phyloP scores from a whole-genome alignment of 2,797 vertebrate genomes.

The Distichodus sexfasciatus region DNA sequence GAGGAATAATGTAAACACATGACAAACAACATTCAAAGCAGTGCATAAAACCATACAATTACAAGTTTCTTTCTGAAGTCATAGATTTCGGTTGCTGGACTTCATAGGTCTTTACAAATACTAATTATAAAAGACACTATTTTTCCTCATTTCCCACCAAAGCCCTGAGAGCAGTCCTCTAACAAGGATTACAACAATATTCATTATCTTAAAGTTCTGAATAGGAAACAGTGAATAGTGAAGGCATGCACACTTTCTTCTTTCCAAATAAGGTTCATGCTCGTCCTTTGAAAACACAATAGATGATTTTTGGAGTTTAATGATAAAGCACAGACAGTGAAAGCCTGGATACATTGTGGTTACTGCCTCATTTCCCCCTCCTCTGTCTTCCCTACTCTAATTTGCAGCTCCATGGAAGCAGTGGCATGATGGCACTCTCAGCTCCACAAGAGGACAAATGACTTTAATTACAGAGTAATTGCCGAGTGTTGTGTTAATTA shows the following conservation, averaged over 20 bases:
- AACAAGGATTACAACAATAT: neutral
- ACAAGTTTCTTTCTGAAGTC: too few species aligned
- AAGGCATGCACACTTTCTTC: neutral
- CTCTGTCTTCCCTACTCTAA: slow-evolving; percentile 33
- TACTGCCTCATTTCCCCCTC: slow-evolving; percentile 29
- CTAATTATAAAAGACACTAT: too few species aligned
- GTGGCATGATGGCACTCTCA: slow-evolving; percentile 62
- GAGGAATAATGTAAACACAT: too few species aligned
- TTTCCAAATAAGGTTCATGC: slow-evolving; percentile 1
- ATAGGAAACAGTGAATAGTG: neutral
- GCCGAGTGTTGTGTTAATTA: slow-evolving; percentile 80
- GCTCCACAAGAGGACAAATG: slow-evolving; percentile 77
- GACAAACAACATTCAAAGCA: too few species aligned
- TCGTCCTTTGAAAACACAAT: neutral
- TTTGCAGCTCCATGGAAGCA: slow-evolving; percentile 49
- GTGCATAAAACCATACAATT: too few species aligned
- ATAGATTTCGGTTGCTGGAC: neutral
- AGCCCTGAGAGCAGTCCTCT: neutral
- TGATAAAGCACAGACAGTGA: neutral
- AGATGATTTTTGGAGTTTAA: neutral
- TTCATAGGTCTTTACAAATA: neutral
- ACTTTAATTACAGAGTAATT: slow-evolving; percentile 93
- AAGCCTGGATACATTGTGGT: slow-evolving; percentile 9
- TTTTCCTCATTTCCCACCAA: neutral
- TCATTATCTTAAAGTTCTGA: neutral